Evolutionary conservation across 2,113 vertebrate genomes (phyloP).

Genomic region (Nothoprocta pentlandii): DNA sequence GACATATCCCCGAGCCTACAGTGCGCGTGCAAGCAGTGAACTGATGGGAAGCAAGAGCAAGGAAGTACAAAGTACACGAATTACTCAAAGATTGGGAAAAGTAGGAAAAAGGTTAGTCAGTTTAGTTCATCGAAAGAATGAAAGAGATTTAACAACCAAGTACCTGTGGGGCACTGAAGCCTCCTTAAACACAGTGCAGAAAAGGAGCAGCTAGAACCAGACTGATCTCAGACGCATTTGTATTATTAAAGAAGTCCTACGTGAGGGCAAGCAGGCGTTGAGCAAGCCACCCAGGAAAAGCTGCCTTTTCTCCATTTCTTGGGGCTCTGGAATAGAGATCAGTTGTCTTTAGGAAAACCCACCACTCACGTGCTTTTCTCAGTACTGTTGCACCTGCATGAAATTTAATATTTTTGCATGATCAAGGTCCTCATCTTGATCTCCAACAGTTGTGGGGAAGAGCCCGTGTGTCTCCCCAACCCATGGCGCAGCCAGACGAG

Average conservation of each 20-base stretch:
- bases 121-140: neutral
- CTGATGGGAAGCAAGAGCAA: rapidly evolving
- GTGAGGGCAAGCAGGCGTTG: neutral
- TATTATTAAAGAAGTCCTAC: neutral
- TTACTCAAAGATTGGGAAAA: neutral
- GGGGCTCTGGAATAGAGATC: rapidly evolving
- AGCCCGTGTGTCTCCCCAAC: neutral
- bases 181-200: rapidly evolving
- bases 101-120: rapidly evolving
- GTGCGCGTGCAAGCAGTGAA: no score
- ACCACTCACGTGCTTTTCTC: rapidly evolving
- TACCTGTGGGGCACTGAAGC: rapidly evolving
- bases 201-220: neutral
- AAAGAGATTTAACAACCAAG: neutral
- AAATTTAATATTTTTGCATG: neutral
- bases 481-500: neutral
- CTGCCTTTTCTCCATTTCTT: rapidly evolving
- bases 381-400: rapidly evolving
- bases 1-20: no score
- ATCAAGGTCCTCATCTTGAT: neutral
- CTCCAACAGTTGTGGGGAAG: neutral
- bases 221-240: neutral
- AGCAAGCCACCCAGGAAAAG: neutral
- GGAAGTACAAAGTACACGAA: neutral
- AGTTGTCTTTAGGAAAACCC: rapidly evolving